These are phyloP conservation scores for Novumbra hubbsi DNA, from an alignment of 2,797 vertebrate genomes.

Conservation along the genomic window DNA sequence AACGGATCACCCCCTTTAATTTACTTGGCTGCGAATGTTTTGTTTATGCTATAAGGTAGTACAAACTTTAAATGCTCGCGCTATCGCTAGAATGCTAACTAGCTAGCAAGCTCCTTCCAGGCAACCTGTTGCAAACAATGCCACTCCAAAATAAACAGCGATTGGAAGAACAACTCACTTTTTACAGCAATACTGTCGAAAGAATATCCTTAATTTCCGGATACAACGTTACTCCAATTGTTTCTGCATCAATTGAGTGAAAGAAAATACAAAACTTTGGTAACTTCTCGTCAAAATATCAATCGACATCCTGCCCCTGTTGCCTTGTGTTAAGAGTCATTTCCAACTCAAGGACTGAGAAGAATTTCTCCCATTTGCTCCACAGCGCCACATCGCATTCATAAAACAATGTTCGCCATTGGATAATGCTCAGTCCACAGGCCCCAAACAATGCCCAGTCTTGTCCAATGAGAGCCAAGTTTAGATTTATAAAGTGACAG, in stretches of 20 bases:
- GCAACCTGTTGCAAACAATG: slow-evolving; percentile 49
- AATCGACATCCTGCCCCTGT: neutral
- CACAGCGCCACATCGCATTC: slow-evolving; percentile 32
- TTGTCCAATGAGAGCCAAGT: slow-evolving; percentile 13
- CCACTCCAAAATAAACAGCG: neutral
- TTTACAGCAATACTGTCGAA: neutral
- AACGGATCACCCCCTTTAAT: neutral
- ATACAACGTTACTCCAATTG: neutral
- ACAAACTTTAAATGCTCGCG: slow-evolving; percentile 2
- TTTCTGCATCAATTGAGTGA: neutral
- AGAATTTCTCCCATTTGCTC: slow-evolving; percentile 15
- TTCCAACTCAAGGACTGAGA: neutral
- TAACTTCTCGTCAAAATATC: slow-evolving; percentile 1
- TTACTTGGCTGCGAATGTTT: neutral
- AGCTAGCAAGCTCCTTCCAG: slow-evolving; percentile 31
- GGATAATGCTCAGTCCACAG: slow-evolving; percentile 20
- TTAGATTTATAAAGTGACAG: neutral
- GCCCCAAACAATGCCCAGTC: neutral
- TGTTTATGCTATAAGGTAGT: neutral
- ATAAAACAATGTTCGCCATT: slow-evolving; percentile 34
- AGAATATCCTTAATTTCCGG: neutral
- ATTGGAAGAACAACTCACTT: slow-evolving; percentile 12
- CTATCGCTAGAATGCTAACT: slow-evolving; percentile 24
- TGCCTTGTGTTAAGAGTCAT: neutral
- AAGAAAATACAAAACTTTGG: neutral